Evolutionary conservation across 2,888 invertebrate species (phyloP).

Genomic region (Esperia sulphurella): DNA sequence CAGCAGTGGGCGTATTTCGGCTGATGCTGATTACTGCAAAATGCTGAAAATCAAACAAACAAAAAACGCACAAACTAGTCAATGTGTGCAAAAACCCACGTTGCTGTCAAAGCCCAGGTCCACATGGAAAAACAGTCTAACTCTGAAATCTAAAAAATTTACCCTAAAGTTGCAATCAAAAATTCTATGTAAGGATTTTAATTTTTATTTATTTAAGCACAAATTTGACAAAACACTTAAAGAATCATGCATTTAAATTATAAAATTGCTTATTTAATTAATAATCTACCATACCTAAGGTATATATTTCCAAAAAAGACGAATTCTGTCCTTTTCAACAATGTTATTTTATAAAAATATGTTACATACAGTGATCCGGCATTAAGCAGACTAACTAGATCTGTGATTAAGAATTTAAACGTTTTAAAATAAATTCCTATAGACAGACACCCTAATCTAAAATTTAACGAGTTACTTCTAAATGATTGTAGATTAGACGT

Average conservation of each 20-base stretch:
- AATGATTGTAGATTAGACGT: constrained; percentile 27
- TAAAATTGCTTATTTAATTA: constrained; percentile 52
- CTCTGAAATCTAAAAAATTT: neutral
- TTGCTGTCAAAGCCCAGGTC: neutral
- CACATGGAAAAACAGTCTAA: constrained; percentile 13
- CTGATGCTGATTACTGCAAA: neutral
- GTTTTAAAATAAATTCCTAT: constrained; percentile 15
- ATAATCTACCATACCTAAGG: constrained; percentile 32
- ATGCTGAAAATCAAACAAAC: constrained; percentile 58
- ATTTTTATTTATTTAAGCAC: constrained; percentile 68
- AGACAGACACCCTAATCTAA: constrained; percentile 20
- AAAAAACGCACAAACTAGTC: constrained; percentile 44
- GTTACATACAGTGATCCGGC: constrained; percentile 30
- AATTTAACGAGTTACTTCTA: constrained; percentile 23
- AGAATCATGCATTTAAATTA: constrained; percentile 57
- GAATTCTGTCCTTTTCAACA: constrained; percentile 10
- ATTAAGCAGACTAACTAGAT: neutral
- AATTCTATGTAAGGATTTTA: constrained; percentile 40
- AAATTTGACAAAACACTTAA: constrained; percentile 61
- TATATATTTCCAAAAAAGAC: constrained; percentile 4
- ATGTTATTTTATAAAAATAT: constrained; percentile 37
- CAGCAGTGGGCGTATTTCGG: too few species aligned
- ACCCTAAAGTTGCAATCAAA: constrained; percentile 12
- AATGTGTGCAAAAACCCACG: constrained; percentile 68
- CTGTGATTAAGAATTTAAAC: neutral